These are phyloP conservation scores for Morpho deidamia DNA, from an alignment of 2,888 invertebrate genomes.

Conservation along the genomic window DNA sequence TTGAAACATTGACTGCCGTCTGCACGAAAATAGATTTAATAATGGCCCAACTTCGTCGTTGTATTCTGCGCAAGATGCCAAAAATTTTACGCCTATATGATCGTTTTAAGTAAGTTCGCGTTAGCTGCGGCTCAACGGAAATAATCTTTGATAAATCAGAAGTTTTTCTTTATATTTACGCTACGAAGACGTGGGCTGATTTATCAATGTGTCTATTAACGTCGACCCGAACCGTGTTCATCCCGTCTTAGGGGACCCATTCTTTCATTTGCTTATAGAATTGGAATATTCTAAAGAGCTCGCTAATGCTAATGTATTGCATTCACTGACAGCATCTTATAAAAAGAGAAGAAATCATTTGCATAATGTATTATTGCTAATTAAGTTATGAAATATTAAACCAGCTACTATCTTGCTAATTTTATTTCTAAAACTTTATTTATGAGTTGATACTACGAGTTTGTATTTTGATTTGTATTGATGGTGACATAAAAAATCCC, in stretches of 20 bases:
- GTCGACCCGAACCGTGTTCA: slow-evolving; percentile 28
- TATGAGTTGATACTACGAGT: no score
- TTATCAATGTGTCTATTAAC: slow-evolving; percentile 69
- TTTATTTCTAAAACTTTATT: no score
- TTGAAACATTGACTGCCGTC: slow-evolving; percentile 61
- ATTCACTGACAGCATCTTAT: slow-evolving; percentile 3
- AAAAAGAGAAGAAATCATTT: background rate
- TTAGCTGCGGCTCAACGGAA: slow-evolving; percentile 92
- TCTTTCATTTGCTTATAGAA: slow-evolving; percentile 54
- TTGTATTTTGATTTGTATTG: no score
- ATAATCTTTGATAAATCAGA: slow-evolving; percentile 15
- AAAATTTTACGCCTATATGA: slow-evolving; percentile 33
- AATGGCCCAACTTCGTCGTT: slow-evolving; percentile 57
- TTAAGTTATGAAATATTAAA: no score
- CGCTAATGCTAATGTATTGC: slow-evolving; percentile 38
- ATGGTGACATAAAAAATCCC: no score
- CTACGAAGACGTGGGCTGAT: slow-evolving; percentile 36
- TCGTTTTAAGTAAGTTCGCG: background rate
- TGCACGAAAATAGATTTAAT: slow-evolving; percentile 71
- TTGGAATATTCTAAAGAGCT: slow-evolving; percentile 49
- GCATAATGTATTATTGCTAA: background rate
- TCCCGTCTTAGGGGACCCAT: slow-evolving; percentile 46
- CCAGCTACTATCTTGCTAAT: no score
- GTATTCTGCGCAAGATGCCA: slow-evolving; percentile 61
- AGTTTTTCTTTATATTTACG: slow-evolving; percentile 20